Evolutionary conservation across 2,113 vertebrate genomes (phyloP).

Genomic region (Periophthalmodon schlosseri): DNA sequence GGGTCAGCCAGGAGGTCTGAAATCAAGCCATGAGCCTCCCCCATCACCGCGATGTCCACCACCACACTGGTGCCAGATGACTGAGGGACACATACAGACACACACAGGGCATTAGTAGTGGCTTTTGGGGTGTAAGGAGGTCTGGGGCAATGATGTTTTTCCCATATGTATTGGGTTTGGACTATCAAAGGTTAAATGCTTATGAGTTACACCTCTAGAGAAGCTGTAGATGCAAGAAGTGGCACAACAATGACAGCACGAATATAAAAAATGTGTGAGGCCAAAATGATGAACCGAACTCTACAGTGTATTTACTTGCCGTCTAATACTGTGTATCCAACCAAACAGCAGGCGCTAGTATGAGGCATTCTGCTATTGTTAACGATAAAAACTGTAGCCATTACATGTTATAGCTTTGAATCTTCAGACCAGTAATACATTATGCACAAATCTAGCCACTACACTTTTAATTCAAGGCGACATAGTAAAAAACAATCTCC

Average conservation of each 20-base stretch:
- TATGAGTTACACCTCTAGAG: too few species aligned
- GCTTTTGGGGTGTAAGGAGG: background rate
- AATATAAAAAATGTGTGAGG: too few species aligned
- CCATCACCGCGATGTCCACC: slow-evolving; percentile 97
- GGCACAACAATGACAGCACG: too few species aligned
- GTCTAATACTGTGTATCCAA: too few species aligned
- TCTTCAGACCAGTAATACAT: background rate
- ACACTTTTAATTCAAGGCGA: background rate
- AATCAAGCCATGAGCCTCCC: slow-evolving; percentile 95
- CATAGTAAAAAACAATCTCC: background rate
- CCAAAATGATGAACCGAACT: too few species aligned
- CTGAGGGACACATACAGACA: slow-evolving; percentile 63
- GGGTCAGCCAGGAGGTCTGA: slow-evolving; percentile 94
- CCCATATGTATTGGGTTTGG: too few species aligned
- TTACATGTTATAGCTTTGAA: background rate
- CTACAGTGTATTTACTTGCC: too few species aligned
- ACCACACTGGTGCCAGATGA: slow-evolving; percentile 91
- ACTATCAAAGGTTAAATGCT: too few species aligned
- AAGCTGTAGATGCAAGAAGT: too few species aligned
- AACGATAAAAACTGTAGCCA: background rate
- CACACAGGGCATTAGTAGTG: background rate
- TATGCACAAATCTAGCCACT: background rate
- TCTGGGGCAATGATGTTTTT: background rate
- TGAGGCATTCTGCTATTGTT: background rate
- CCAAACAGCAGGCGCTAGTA: background rate